These are phyloP conservation scores for Polypedilum pembai DNA, from an alignment of 1,140 invertebrate species.

Conservation along the genomic window DNA sequence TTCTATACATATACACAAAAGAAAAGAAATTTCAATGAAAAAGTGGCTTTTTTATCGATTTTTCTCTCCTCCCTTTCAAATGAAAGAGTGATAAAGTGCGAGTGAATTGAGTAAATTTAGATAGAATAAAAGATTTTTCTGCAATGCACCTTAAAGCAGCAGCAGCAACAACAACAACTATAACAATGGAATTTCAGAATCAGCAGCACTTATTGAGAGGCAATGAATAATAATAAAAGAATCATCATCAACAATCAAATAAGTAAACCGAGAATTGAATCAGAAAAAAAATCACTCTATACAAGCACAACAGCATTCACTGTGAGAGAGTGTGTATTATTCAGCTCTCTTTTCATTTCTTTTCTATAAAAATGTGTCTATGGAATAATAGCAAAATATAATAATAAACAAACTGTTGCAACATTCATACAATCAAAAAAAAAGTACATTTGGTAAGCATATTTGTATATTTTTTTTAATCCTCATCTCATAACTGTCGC, in stretches of 20 bases:
- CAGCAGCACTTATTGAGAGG: background rate
- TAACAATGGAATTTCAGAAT: conserved; percentile 6
- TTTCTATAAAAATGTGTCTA: conserved; percentile 15
- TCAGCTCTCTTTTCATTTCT: conserved; percentile 9
- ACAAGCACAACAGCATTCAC: background rate
- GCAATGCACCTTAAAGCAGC: background rate
- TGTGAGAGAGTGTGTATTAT: background rate
- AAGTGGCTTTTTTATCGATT: conserved; percentile 13
- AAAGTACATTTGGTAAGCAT: background rate
- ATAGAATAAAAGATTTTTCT: background rate
- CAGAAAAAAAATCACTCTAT: background rate
- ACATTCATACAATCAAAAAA: conserved; percentile 2
- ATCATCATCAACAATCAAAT: conserved; percentile 26
- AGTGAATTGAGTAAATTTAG: background rate
- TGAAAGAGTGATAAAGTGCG: conserved; percentile 3
- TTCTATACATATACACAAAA: conserved; percentile 1
- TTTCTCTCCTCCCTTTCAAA: background rate
- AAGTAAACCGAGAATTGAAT: conserved; percentile 20
- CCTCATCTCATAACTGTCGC: background rate
- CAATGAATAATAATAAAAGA: conserved; percentile 24
- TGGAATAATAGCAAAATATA: conserved; percentile 19
- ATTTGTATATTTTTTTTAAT: background rate
- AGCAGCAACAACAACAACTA: background rate
- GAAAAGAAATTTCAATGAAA: conserved; percentile 13
- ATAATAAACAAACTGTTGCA: conserved; percentile 28